Base-by-base conservation (phyloP, 2,113 vertebrate species). In the Naja naja region DNA sequence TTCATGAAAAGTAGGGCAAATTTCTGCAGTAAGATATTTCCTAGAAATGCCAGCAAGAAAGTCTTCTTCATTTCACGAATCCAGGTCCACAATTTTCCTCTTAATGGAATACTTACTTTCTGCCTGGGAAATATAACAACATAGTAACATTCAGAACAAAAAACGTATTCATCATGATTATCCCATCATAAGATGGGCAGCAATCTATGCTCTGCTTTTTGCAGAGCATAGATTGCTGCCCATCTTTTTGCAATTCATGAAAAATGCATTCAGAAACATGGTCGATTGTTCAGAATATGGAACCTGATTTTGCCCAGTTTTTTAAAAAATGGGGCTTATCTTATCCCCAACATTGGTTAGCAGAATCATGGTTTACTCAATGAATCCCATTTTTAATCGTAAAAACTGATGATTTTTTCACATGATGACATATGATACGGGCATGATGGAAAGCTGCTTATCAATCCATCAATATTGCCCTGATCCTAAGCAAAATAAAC, bases 261-360 rank as follows among this genome's bases (percentile, higher is more conserved):
- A 69, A 69, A n/a, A 69, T 69, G 60, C 60, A 69, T n/a, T 69
- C 27, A 69, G 11, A n/a, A 69, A 69, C 11, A 69, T 69, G 30
- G 1, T 14, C 11, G 1, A 14, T 14, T 30, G 1, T 69, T n/a
- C 60, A n/a, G 27, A 0, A n/a, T 5, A n/a, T 0, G 30, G 30
- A n/a, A 69, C 11, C 30, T 5, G 12, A n/a, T 69, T 69, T 69
- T 69, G 54, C 47, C 8, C 47, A 49, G 47, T 49, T 49, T 49
- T 49, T 49, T 49, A 49, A 49, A 43, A 49, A 49, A 49, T 49
- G 47, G 47, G 47, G 8, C 47, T 49, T 49, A 49, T 49, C 47
- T 49, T 49, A 49, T 49, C 47, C 8, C 47, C 8, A 49, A 49
- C 47, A 49, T 9, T 49, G 47, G 47, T 49, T 49, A 49, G 47